Evolutionary conservation across 2,888 invertebrate genomes (phyloP), one percentile per base, ranked within the genome.

Genomic region (Nomada fucata): DNA sequence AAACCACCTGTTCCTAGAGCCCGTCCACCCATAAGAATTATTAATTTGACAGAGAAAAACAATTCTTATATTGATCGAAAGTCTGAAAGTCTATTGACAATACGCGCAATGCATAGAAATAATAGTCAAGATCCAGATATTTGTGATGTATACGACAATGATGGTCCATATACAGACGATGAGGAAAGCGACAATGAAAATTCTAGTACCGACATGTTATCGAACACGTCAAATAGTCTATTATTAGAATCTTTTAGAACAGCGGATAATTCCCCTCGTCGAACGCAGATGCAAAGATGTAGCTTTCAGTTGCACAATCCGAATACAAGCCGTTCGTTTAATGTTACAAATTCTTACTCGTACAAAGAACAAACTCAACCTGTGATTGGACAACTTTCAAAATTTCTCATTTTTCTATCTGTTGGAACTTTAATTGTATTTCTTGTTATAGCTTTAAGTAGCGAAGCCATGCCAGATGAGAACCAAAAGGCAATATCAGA

Each of bases 1-100:
- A 7, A 68, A 69, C 64, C 69, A 60, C 64, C 69, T 79, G 15
- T 57, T 55, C 81, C 81, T 15, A 75, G 59, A 42, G 65, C 75
- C 44, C 75, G 81, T 29, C 50, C 26, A 29, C 20, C 81, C 4
- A 42, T 80, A 61, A 75, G 75, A 61, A 50, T 29, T 3, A 20
- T 9, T 18, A 65, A 55, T 50, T 2, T 9, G 42, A 13, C 15
- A 20, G 18, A 47, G 11, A 18, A 29, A 10, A 67, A 26, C 0
- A 0, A n/a, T 72, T 20, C 3, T 15, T 29, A 18, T 26, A 26
- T 13, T 65, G 59, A 29, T 7, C 59, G 53, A n/a, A 47, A 53
- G 23, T 64, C 44, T 53, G 47, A 63, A 18, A 15, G 23, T 57
- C 50, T 13, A 4, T 13, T 20, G 18, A 11, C 26, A 55, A 55